phyloP scores from a whole-genome alignment of 2,888 invertebrate genomes.

The Polylopha cassiicola region DNA sequence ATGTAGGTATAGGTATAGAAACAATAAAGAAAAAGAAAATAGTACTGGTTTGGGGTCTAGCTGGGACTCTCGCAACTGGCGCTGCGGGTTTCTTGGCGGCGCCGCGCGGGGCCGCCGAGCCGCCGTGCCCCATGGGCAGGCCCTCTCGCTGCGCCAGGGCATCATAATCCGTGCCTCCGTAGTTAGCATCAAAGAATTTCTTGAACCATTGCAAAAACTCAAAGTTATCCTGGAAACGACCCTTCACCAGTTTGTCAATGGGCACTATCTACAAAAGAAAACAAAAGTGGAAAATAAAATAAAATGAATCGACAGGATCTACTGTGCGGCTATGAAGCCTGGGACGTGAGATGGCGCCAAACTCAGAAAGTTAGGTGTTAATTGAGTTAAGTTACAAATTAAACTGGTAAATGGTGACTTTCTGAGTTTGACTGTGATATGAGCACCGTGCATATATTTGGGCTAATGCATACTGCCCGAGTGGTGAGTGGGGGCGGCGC shows the following conservation, averaged over 20 bases:
- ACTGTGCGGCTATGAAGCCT: conserved; percentile 45
- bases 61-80: conserved; percentile 76
- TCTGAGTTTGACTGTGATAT: conserved; percentile 38
- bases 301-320: conserved; percentile 45
- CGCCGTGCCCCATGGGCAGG: conserved; percentile 89
- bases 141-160: conserved; percentile 91
- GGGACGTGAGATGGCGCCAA: conserved; percentile 23
- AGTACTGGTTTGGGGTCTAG: conserved; percentile 80
- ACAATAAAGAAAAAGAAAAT: conserved; percentile 38
- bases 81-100: conserved; percentile 61
- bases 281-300: conserved; percentile 52
- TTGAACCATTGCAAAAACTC: conserved; percentile 99
- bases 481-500: conserved; percentile 41
- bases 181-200: conserved; percentile 99
- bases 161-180: conserved; percentile 95
- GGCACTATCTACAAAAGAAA: conserved; percentile 89
- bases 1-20: conserved; percentile 15
- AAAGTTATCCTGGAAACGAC: conserved; percentile 99
- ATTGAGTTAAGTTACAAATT: neutral
- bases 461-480: conserved; percentile 64
- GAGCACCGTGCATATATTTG: conserved; percentile 32
- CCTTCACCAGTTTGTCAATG: conserved; percentile 96
- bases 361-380: conserved; percentile 22
- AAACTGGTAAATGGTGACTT: conserved; percentile 24
- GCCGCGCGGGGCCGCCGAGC: conserved; percentile 76